Evolutionary conservation across 2,888 invertebrate genomes (phyloP), one percentile per base, ranked within the genome.

Genomic region (Arge pagana): DNA sequence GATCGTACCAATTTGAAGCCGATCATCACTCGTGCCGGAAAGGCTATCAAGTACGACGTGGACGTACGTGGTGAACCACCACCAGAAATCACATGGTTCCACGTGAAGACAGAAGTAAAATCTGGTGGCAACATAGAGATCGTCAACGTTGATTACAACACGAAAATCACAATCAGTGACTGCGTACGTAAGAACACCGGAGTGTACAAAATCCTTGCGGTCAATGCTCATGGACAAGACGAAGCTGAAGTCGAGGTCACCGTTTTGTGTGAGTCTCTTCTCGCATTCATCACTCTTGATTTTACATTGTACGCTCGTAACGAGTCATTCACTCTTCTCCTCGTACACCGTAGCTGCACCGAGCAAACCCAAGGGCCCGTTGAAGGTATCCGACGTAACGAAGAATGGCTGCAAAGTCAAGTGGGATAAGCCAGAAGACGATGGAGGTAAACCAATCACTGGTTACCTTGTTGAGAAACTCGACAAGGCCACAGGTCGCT

Each of bases 21-120:
- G 39, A 81, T 94, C 37, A 88, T 89, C 8, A 88, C 97, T 10
- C 90, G 95, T 63, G 91, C 93, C 57, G 96, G 96, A 28, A 95
- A 96, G 77, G 84, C 88, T 0, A 87, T 97, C 59, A 93, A 91
- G 78, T 90, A 95, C 74, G 95, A 96, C 74, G 87, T 98, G 31
- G 92, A 96, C 74, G 91, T 96, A 24, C 87, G 88, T 65, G 99
- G 98, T 63, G 98, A 99, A 78, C 99, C 99, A 1, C 88, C 93
- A 55, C 98, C 99, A 55, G 90, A 87, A 58, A 89, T 93, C 63
- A 90, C 85, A 10, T 99, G 99, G 98, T 87, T 87, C 78, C 87
- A 90, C 71, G 87, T 85, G 8, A 88, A 88, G 63, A 86, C 83
- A 56, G 91, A 89, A 79, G 82, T 92, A 0, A 86, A 85, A 64